These are phyloP conservation scores for Delichon dasypus DNA, from an alignment of 2,797 vertebrate genomes.

Conservation along the genomic window DNA sequence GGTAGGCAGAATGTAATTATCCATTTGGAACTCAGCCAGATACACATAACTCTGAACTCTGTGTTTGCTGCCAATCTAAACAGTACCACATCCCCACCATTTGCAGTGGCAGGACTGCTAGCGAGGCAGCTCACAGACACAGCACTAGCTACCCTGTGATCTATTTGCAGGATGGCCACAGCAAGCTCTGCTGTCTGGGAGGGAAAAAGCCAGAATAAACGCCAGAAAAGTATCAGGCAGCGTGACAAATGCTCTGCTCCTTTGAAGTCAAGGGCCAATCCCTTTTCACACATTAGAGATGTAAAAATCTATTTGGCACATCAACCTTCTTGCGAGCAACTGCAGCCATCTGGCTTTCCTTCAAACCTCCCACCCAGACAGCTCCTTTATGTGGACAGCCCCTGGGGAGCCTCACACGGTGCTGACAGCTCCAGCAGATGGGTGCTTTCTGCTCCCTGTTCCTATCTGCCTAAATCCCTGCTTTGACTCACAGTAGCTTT, in stretches of 20 bases:
- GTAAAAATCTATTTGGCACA: constrained; percentile 14
- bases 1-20: constrained; percentile 33
- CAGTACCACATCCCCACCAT: not conserved
- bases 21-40: constrained; percentile 23
- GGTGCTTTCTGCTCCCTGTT: not conserved
- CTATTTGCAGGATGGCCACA: not conserved
- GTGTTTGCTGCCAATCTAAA: not conserved
- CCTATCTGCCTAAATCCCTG: not conserved
- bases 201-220: not conserved
- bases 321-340: not conserved
- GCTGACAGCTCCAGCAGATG: constrained; percentile 25
- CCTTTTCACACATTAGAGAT: not conserved
- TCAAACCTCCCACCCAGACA: not conserved
- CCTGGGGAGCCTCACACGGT: not conserved
- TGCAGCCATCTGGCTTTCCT: constrained; percentile 27
- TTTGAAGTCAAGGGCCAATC: not conserved
- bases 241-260: not conserved
- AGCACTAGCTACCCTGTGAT: not conserved
- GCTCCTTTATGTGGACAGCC: not conserved
- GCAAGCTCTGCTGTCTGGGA: not conserved
- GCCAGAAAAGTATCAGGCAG: not conserved
- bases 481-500: constrained; percentile 27
- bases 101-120: not conserved
- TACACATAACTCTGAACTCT: not conserved
- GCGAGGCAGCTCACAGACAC: not conserved